Evolutionary conservation across 64 coral and sea anemone species (phyloP).

Genomic region (Pachyseris speciosa): DNA sequence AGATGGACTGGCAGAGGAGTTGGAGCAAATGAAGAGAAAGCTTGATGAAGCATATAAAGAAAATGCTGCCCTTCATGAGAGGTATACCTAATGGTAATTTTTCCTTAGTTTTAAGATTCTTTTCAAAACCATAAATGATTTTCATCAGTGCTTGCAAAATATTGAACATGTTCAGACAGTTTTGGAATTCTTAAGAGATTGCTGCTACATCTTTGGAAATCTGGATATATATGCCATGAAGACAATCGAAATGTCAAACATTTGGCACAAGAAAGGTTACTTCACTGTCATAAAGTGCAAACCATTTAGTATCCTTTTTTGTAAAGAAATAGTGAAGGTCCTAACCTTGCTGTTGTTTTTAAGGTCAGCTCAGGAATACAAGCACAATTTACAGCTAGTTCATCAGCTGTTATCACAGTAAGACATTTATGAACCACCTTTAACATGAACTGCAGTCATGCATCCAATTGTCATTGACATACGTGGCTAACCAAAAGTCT

Average conservation of each 20-base stretch:
- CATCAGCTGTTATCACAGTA: slow-evolving; percentile 98
- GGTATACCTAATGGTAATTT: too few relatives aligned
- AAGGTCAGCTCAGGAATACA: slow-evolving; percentile 93
- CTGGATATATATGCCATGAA: too few relatives aligned
- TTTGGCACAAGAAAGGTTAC: too few relatives aligned
- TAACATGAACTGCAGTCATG: slow-evolving; percentile 19
- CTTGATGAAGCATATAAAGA: slow-evolving; percentile 88
- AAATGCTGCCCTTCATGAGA: slow-evolving; percentile 68
- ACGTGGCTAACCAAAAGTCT: slow-evolving; percentile 20
- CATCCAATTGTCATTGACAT: not conserved
- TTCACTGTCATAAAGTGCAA: too few relatives aligned
- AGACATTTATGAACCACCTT: slow-evolving; percentile 48
- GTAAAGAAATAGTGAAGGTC: not conserved
- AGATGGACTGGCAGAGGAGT: slow-evolving; percentile 80
- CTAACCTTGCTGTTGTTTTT: slow-evolving; percentile 69
- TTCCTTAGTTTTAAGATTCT: too few relatives aligned
- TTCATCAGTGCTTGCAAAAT: too few relatives aligned
- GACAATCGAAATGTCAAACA: too few relatives aligned
- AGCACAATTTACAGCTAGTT: slow-evolving; percentile 93
- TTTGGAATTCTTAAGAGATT: too few relatives aligned
- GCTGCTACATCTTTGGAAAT: too few relatives aligned
- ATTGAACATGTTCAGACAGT: too few relatives aligned
- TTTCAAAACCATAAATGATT: too few relatives aligned
- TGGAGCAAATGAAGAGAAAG: slow-evolving; percentile 83
- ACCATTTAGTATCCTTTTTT: slow-evolving; percentile 13